These are phyloP conservation scores for Orthosia incerta DNA, from an alignment of 2,888 invertebrate species.

Conservation along the genomic window DNA sequence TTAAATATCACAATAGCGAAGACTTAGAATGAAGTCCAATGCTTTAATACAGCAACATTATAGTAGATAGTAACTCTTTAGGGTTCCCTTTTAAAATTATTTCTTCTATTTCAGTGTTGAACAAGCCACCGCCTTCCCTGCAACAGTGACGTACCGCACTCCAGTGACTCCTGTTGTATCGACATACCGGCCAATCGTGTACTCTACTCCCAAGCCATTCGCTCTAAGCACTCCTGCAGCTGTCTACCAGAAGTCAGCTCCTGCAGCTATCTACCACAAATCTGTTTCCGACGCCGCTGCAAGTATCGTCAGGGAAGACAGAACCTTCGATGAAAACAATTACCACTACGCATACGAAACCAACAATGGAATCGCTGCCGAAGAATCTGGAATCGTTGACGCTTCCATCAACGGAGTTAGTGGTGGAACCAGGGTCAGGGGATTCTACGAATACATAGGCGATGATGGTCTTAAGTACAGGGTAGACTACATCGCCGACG, in stretches of 20 bases:
- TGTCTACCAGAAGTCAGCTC: slow-evolving; percentile 60
- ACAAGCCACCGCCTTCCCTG: slow-evolving; percentile 68
- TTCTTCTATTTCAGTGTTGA: slow-evolving; percentile 69
- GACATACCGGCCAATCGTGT: slow-evolving; percentile 62
- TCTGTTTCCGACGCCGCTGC: slow-evolving; percentile 87
- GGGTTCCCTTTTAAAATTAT: neutral
- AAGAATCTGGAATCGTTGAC: slow-evolving; percentile 92
- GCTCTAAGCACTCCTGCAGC: slow-evolving; percentile 53
- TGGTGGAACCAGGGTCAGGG: slow-evolving; percentile 92
- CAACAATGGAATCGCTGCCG: slow-evolving; percentile 92
- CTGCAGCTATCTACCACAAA: slow-evolving; percentile 66
- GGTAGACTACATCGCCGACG: slow-evolving; percentile 92
- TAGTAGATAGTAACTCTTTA: neutral
- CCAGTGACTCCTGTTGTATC: slow-evolving; percentile 65
- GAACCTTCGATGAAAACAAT: slow-evolving; percentile 87
- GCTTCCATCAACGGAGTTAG: slow-evolving; percentile 80
- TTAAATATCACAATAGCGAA: no score
- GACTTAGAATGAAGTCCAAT: no score
- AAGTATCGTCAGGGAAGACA: slow-evolving; percentile 90
- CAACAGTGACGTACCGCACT: slow-evolving; percentile 75
- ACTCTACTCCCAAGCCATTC: slow-evolving; percentile 59
- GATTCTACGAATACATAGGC: slow-evolving; percentile 93
- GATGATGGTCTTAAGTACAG: slow-evolving; percentile 91
- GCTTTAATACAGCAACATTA: neutral
- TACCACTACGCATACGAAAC: slow-evolving; percentile 92